Base-by-base conservation (phyloP, 2,113 vertebrate genomes). In the Oncorhynchus gorbuscha region DNA sequence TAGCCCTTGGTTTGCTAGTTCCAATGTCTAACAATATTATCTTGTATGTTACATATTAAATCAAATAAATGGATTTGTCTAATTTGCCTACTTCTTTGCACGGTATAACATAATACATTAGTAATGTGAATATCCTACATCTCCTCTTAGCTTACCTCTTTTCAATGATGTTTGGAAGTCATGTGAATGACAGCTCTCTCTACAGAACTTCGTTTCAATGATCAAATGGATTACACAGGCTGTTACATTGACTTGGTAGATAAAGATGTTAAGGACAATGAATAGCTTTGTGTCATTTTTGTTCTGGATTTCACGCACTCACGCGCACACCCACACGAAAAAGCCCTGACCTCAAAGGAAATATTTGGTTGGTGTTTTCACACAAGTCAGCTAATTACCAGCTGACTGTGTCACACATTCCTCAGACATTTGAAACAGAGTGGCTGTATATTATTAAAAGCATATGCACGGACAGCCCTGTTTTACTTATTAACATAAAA, bases 341-440 rank as follows among this genome's bases (percentile, higher is more conserved):
- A 55, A 55, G 5, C 16, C 51, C 51, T 71, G 35, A 24, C 30
- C 69, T 45, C 75, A 62, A 49, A 45, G 39, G 39, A 45, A 45
- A 45, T 45, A 45, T 45, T 45, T 12, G 8, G 39, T 45, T 9
- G 39, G 8, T 45, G 39, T 70, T 74, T 71, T 62, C 6, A n/a
- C 11, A 72, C 7, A 73, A 55, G 55, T 76, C 64, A 62, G n/a
- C 59, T 65, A 45, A 45, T 70, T 71, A 73, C 26, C 16, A 14
- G 3, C 59, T 12, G 75, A 59, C 6, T 2, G 11, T 58, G 32
- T 71, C 45, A 4, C 55, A 70, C 51, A 0, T 3, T 48, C 48
- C 26, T 75, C 28, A 28, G 2, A 32, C 35, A 9, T 62, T 13
- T 62, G 59, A 62, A 62, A 62, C 59, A 62, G 49, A 51, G 51